phyloP scores from a whole-genome alignment of 1,140 invertebrate species.

The Helicoverpa zea region DNA sequence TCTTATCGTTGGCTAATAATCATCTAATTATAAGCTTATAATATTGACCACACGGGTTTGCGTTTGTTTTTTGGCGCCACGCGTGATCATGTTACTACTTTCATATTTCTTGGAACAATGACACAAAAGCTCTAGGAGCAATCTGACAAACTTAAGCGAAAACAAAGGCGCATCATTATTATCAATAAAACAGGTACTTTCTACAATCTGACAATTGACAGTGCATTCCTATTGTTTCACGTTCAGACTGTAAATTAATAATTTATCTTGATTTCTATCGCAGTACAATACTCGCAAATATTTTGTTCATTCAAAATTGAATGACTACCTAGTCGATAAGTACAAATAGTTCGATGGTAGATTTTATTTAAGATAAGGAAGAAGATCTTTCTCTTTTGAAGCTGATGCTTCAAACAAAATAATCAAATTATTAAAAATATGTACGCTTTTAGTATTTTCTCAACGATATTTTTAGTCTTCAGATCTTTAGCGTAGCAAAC shows the following conservation, averaged over 20 bases:
- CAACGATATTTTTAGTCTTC: no score
- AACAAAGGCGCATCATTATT: not conserved
- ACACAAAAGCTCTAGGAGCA: not conserved
- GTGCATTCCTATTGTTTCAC: slow-evolving; percentile 8
- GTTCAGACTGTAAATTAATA: slow-evolving; percentile 10
- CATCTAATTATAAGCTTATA: slow-evolving; percentile 42
- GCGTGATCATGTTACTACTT: not conserved
- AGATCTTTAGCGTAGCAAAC: no score
- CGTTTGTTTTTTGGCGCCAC: slow-evolving; percentile 21
- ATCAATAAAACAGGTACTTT: slow-evolving; percentile 10
- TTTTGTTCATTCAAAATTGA: not conserved
- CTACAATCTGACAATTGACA: slow-evolving; percentile 9
- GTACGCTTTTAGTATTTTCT: no score
- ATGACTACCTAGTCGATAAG: no score
- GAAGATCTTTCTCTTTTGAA: no score
- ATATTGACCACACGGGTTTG: slow-evolving; percentile 40
- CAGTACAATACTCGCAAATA: not conserved
- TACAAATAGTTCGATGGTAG: no score
- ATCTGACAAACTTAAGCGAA: not conserved
- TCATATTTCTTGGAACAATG: not conserved
- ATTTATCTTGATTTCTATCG: slow-evolving; percentile 14
- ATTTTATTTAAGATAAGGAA: no score
- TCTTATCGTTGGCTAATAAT: slow-evolving; percentile 50
- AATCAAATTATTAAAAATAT: no score
- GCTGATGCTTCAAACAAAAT: no score